A percentile compares a stretch with the other conserved stretches of the same genome.
These are phyloP conservation scores for Antechinus stuartii DNA, from an alignment of 2,113 vertebrate genomes.

Conservation along the genomic window DNA sequence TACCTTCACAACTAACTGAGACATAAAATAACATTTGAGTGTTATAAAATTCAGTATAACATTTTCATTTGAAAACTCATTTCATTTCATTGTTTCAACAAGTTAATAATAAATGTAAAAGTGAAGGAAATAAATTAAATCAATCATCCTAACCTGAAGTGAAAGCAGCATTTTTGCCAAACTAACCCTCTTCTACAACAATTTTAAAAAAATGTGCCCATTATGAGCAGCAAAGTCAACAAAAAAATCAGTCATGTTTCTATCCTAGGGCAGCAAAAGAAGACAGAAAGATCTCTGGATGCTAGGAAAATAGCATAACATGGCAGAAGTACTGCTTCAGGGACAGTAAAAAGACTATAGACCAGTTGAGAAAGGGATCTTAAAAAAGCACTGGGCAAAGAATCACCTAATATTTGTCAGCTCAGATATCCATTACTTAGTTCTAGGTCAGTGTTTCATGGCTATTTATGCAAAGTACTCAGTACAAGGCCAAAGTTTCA, in stretches of 20 bases:
- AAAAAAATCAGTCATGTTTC: background rate
- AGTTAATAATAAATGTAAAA: background rate
- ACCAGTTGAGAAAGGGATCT: too few species aligned
- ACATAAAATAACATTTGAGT: background rate
- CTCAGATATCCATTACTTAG: too few species aligned
- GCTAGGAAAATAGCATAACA: background rate
- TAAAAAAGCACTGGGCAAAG: too few species aligned
- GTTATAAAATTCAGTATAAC: background rate
- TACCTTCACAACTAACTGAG: rapidly evolving
- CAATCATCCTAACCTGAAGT: background rate
- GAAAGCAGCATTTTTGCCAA: background rate
- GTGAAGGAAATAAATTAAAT: background rate
- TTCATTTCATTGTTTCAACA: background rate
- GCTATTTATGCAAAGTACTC: too few species aligned
- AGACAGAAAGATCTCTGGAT: background rate
- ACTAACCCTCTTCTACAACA: background rate
- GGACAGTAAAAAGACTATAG: background rate
- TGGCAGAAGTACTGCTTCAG: background rate
- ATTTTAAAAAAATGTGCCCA: background rate
- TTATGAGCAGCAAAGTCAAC: background rate
- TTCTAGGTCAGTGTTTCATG: too few species aligned
- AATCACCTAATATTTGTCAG: too few species aligned
- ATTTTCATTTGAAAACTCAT: background rate
- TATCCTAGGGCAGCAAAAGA: background rate
- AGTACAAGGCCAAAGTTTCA: too few species aligned